These are phyloP conservation scores for Lithophane leautieri DNA, from an alignment of 2,888 invertebrate genomes.

Conservation along the genomic window DNA sequence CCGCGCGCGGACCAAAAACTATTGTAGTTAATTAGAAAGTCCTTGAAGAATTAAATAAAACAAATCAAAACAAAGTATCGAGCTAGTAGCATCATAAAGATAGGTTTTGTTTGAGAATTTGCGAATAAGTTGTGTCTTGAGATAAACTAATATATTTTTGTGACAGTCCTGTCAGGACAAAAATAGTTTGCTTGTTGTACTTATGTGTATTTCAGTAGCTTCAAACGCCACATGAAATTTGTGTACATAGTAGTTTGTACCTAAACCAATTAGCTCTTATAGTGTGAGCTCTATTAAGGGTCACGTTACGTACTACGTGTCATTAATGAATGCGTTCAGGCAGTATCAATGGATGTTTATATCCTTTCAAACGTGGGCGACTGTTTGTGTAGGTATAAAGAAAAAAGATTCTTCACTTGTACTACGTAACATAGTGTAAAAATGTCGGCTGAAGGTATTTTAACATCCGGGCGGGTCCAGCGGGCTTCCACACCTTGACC, in stretches of 20 bases:
- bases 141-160: no score
- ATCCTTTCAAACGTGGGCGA: slow-evolving; percentile 39
- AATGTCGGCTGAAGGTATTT: slow-evolving; percentile 54
- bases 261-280: slow-evolving; percentile 14
- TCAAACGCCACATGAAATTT: slow-evolving; percentile 15
- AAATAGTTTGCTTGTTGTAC: no score
- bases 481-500: slow-evolving; percentile 88
- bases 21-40: no score
- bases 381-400: slow-evolving; percentile 32
- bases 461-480: slow-evolving; percentile 76
- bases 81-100: neutral
- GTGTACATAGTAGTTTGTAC: slow-evolving; percentile 11
- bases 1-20: no score
- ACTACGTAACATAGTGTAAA: slow-evolving; percentile 53
- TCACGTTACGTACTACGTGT: slow-evolving; percentile 19
- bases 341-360: slow-evolving; percentile 60
- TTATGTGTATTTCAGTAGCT: neutral
- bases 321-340: slow-evolving; percentile 53
- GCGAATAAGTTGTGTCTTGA: neutral
- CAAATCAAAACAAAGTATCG: neutral
- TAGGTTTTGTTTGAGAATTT: neutral
- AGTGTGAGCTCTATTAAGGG: slow-evolving; percentile 17
- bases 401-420: slow-evolving; percentile 49
- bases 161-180: no score
- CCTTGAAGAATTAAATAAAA: neutral